These are phyloP conservation scores for Troides aeacus DNA, from an alignment of 2,888 invertebrate species.

Conservation along the genomic window DNA sequence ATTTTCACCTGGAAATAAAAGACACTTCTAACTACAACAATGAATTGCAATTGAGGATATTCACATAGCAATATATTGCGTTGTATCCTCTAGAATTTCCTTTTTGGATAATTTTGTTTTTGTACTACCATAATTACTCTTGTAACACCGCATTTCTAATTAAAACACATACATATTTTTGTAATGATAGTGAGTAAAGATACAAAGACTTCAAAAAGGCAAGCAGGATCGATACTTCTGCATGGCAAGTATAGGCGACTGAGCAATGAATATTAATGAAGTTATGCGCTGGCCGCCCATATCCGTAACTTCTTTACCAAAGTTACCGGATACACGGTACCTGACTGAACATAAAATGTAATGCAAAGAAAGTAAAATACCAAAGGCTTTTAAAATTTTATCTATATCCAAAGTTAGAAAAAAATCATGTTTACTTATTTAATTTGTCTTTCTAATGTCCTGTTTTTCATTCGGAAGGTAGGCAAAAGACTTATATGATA, in stretches of 20 bases:
- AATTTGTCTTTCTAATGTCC: no score
- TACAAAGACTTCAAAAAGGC: slow-evolving; percentile 29
- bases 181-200: slow-evolving; percentile 1
- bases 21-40: no score
- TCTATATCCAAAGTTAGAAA: not conserved
- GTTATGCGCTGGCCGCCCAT: slow-evolving; percentile 53
- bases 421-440: no score
- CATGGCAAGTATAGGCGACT: slow-evolving; percentile 45
- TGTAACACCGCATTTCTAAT: not conserved
- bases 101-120: no score
- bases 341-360: not conserved
- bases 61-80: no score
- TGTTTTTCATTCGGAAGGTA: no score
- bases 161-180: not conserved
- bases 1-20: not conserved
- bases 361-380: not conserved
- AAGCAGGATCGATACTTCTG: slow-evolving; percentile 45
- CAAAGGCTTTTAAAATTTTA: not conserved
- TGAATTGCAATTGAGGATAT: no score
- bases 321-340: not conserved
- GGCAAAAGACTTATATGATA: no score
- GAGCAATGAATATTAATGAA: slow-evolving; percentile 74
- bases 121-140: no score
- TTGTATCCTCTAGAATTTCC: no score
- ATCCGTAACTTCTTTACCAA: slow-evolving; percentile 43